phyloP scores from a whole-genome alignment of 2,113 vertebrate genomes.

The Dromaius novaehollandiae region DNA sequence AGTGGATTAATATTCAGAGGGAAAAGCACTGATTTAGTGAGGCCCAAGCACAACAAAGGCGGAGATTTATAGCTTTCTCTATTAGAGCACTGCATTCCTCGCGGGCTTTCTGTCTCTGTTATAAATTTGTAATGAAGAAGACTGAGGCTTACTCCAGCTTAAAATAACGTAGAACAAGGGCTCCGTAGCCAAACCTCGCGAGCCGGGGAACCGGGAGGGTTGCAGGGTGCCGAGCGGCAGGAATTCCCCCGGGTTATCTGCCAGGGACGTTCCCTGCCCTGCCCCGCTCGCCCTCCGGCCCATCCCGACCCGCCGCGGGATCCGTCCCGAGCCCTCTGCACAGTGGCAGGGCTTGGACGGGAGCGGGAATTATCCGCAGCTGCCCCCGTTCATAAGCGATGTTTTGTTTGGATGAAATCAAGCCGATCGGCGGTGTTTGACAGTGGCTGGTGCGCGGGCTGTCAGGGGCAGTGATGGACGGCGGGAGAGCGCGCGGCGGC shows the following conservation, averaged over 20 bases:
- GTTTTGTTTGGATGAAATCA: not conserved
- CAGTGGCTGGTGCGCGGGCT: not conserved
- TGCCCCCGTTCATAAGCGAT: not conserved
- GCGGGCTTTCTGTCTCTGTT: slow-evolving; percentile 4
- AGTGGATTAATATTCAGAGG: slow-evolving; percentile 29
- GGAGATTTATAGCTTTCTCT: slow-evolving; percentile 46
- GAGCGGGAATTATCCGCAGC: not conserved
- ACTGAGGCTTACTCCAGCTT: not conserved
- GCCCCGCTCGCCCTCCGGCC: not conserved
- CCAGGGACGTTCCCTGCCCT: not conserved
- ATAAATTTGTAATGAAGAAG: not conserved
- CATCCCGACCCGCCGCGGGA: not conserved
- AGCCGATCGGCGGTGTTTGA: not conserved
- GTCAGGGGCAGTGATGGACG: not conserved
- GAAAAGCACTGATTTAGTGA: slow-evolving; percentile 32
- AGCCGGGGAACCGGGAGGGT: rapidly evolving
- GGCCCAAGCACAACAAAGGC: slow-evolving; percentile 51
- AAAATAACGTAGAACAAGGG: rapidly evolving
- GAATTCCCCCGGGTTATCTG: not conserved
- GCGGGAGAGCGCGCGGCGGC: not conserved
- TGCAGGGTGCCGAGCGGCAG: rapidly evolving
- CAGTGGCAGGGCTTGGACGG: not conserved
- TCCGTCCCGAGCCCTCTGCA: not conserved
- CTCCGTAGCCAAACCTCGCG: rapidly evolving
- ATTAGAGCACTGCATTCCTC: not conserved